These are phyloP conservation scores for Pluvialis apricaria DNA, from an alignment of 2,113 vertebrate genomes.

Conservation along the genomic window DNA sequence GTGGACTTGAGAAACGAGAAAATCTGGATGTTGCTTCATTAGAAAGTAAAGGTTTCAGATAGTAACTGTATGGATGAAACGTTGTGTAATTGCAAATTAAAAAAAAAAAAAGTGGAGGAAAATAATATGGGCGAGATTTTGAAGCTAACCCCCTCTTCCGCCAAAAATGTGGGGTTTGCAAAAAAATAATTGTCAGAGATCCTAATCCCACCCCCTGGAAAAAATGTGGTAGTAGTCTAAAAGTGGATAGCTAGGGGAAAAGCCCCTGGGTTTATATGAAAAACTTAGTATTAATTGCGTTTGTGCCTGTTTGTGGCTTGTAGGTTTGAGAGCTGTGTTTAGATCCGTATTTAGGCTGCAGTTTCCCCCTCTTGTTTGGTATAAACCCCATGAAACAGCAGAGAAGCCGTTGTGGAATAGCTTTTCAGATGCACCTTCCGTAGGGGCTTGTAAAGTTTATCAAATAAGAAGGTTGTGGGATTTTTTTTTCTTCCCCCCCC, in stretches of 20 bases:
- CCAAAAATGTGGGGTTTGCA: constrained; percentile 34
- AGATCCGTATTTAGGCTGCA: neutral
- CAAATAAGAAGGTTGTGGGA: neutral
- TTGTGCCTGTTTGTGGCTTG: neutral
- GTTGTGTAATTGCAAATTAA: neutral
- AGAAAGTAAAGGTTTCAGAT: constrained; percentile 12
- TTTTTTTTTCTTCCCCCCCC: neutral
- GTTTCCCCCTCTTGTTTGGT: neutral
- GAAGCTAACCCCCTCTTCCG: constrained; percentile 2
- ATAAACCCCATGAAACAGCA: neutral
- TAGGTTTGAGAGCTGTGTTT: neutral
- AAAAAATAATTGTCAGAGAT: constrained; percentile 24
- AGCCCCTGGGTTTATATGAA: neutral
- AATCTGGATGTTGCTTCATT: constrained; percentile 24
- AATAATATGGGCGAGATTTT: neutral
- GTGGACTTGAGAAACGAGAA: constrained; percentile 27
- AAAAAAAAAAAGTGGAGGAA: neutral
- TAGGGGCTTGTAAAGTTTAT: constrained; percentile 6
- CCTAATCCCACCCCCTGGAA: constrained; percentile 31
- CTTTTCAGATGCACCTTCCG: neutral
- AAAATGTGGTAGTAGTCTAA: constrained; percentile 17
- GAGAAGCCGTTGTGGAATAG: neutral
- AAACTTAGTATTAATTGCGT: neutral
- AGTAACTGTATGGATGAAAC: neutral
- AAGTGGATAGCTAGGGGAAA: neutral